Conservation (phyloP, 35 echinoderm and acorn worm species). For the Anneissia japonica region DNA sequence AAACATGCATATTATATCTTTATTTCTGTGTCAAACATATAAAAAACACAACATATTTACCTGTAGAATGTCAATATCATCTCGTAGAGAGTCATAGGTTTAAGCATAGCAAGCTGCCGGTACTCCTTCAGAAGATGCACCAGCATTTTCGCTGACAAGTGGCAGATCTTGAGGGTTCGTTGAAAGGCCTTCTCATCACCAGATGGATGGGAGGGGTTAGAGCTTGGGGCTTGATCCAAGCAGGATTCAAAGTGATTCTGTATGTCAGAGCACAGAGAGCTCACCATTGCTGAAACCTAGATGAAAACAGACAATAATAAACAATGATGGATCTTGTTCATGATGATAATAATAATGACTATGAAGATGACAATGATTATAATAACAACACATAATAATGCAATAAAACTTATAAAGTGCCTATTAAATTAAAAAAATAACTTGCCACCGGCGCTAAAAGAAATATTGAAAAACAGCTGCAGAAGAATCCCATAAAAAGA, state of each 20-base stretch:
- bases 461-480: too few relatives aligned
- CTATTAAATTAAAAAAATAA: too few relatives aligned
- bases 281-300: conserved; percentile 39
- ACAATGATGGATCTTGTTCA: too few relatives aligned
- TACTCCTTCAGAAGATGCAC: conserved; percentile 81
- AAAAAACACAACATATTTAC: conserved; percentile 5
- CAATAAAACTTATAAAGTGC: too few relatives aligned
- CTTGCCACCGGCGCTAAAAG: too few relatives aligned
- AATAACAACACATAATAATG: too few relatives aligned
- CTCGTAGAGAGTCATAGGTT: conserved; percentile 17
- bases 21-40: not conserved
- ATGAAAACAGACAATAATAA: not conserved
- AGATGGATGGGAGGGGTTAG: conserved; percentile 1
- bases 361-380: too few relatives aligned
- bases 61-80: conserved; percentile 54
- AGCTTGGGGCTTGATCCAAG: conserved; percentile 42
- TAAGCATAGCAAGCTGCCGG: conserved; percentile 32
- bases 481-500: too few relatives aligned
- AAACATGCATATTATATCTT: too few relatives aligned
- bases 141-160: conserved; percentile 80
- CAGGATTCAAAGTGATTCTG: conserved; percentile 54
- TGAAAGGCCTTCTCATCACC: conserved; percentile 66
- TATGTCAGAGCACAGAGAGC: conserved; percentile 55
- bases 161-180: conserved; percentile 77
- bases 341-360: too few relatives aligned